A percentile compares a stretch with the other conserved stretches of the same genome.
Conservation (phyloP, 2,888 invertebrate genomes). For the Noctuana brunneofusca region DNA sequence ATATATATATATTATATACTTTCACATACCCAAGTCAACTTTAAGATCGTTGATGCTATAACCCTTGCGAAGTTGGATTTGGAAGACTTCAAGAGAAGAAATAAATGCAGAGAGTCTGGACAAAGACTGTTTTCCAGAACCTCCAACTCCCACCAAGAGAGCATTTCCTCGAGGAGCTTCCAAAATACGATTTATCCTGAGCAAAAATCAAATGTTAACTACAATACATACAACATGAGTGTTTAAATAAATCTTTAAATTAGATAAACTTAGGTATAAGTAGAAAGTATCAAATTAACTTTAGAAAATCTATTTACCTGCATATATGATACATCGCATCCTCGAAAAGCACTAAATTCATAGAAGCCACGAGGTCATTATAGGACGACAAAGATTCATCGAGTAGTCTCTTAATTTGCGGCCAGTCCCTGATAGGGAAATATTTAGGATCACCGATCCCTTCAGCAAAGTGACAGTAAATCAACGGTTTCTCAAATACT, state of each 20-base stretch:
- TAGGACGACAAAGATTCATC: constrained; percentile 92
- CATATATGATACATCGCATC: constrained; percentile 97
- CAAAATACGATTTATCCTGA: constrained; percentile 94
- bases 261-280: too few species aligned
- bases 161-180: constrained; percentile 97
- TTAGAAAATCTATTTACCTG: constrained; percentile 75
- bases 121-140: constrained; percentile 96
- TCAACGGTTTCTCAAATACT: constrained; percentile 89
- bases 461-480: constrained; percentile 95
- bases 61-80: constrained; percentile 95
- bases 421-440: constrained; percentile 89
- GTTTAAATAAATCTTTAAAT: background rate
- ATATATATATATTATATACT: background rate
- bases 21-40: constrained; percentile 78
- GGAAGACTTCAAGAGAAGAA: constrained; percentile 95
- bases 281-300: background rate
- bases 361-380: constrained; percentile 94
- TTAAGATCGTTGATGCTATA: constrained; percentile 92
- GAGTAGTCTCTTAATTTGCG: constrained; percentile 87
- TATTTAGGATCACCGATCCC: constrained; percentile 96
- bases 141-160: constrained; percentile 95
- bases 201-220: background rate
- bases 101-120: constrained; percentile 95
- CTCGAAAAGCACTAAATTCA: constrained; percentile 97
- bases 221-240: background rate